A percentile compares a stretch with the other conserved stretches of the same genome.
phyloP scores from a whole-genome alignment of 2,888 invertebrate genomes.

The Sturmia bella region DNA sequence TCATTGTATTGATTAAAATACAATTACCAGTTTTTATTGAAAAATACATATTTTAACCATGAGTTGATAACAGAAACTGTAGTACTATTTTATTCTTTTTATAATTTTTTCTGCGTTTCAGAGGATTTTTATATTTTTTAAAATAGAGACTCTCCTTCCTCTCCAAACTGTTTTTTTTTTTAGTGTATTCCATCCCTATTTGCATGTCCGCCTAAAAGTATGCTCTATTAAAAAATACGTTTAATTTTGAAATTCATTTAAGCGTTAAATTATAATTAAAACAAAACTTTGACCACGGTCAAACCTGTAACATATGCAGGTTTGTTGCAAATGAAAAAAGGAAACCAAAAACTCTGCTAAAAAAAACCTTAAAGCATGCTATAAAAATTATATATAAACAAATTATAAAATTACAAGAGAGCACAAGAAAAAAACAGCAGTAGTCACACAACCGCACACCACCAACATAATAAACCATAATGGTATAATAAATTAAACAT shows the following conservation, averaged over 20 bases:
- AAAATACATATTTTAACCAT: too few relatives aligned
- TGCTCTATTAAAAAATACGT: conserved; percentile 6
- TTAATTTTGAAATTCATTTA: conserved; percentile 9
- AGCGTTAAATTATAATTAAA: conserved; percentile 49
- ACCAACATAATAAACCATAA: conserved; percentile 60
- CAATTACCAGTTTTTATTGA: too few relatives aligned
- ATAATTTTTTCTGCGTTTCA: too few relatives aligned
- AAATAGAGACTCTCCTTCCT: too few relatives aligned
- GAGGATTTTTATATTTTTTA: too few relatives aligned
- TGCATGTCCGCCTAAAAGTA: conserved; percentile 8
- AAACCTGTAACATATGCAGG: conserved; percentile 12
- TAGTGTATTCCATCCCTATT: background rate
- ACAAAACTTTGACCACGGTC: conserved; percentile 23
- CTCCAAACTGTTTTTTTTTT: too few relatives aligned
- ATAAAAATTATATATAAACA: conserved; percentile 37
- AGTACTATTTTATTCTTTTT: too few relatives aligned
- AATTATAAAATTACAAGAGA: conserved; percentile 8
- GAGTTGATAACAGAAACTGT: too few relatives aligned
- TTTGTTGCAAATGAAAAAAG: conserved; percentile 1
- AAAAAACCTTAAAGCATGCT: conserved; percentile 55
- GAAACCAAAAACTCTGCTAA: conserved; percentile 9
- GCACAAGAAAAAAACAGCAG: background rate
- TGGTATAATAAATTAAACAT: conserved; percentile 69
- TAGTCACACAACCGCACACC: conserved; percentile 10
- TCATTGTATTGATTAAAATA: too few relatives aligned